Percentiles rank a stretch among this genome's conserved stretches.
These are phyloP conservation scores for Phenganax marumi DNA, from an alignment of 92 coral and sea anemone species.

Conservation along the genomic window DNA sequence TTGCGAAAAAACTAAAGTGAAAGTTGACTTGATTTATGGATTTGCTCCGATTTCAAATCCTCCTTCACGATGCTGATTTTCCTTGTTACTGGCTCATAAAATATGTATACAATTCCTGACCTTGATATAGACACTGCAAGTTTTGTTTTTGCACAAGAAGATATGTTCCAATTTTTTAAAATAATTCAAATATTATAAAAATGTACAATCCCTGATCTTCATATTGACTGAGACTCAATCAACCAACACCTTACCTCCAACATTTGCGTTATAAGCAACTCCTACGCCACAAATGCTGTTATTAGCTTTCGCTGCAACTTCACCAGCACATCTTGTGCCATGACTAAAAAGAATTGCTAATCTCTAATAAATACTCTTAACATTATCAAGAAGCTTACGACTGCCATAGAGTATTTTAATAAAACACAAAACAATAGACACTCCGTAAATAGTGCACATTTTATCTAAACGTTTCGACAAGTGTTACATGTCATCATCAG, in stretches of 20 bases:
- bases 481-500: too few species aligned
- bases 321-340: conserved; percentile 97
- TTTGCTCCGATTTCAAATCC: background rate
- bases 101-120: background rate
- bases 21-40: too few species aligned
- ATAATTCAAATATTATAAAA: background rate
- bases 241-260: conserved; percentile 68
- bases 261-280: conserved; percentile 93
- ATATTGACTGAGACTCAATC: too few species aligned
- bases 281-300: conserved; percentile 97
- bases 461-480: too few species aligned
- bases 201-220: too few species aligned
- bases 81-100: background rate
- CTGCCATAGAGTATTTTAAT: too few species aligned
- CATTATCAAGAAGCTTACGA: background rate
- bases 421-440: too few species aligned
- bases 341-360: conserved; percentile 57
- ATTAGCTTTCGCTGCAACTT: conserved; percentile 89
- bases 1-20: too few species aligned
- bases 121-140: background rate
- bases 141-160: background rate
- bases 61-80: too few species aligned
- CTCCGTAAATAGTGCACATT: too few species aligned
- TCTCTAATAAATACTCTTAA: too few species aligned
- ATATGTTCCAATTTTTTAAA: background rate